phyloP scores from a whole-genome alignment of 2,888 invertebrate genomes.

The Morpho achilles region DNA sequence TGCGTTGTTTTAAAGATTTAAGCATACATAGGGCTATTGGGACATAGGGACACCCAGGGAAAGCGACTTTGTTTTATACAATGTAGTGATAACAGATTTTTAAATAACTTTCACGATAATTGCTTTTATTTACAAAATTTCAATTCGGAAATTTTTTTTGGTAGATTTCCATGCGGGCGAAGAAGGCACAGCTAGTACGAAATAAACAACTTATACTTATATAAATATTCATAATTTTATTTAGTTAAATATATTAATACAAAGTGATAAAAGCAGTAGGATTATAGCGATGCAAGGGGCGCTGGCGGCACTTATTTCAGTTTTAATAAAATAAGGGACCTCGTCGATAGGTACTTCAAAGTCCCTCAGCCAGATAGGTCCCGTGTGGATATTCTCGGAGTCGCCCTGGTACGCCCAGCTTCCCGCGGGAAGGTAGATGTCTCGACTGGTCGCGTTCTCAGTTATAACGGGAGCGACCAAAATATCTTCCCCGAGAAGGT shows the following conservation, averaged over 20 bases:
- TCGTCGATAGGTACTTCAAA: constrained; percentile 81
- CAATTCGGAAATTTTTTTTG: too few species aligned
- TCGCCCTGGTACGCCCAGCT: constrained; percentile 79
- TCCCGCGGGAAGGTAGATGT: constrained; percentile 85
- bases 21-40: too few species aligned
- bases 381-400: constrained; percentile 50
- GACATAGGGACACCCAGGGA: too few species aligned
- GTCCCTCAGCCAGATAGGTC: constrained; percentile 76
- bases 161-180: too few species aligned
- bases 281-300: constrained; percentile 1
- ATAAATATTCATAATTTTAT: too few species aligned
- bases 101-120: too few species aligned
- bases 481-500: constrained; percentile 83
- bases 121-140: too few species aligned
- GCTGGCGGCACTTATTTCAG: not conserved
- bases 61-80: too few species aligned
- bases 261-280: constrained; percentile 6
- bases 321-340: constrained; percentile 80
- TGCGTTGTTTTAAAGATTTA: too few species aligned
- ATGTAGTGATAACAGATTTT: too few species aligned
- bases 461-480: constrained; percentile 85
- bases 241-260: constrained; percentile 3
- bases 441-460: constrained; percentile 76
- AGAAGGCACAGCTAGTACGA: too few species aligned
- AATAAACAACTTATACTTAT: too few species aligned